A percentile compares a stretch with the other conserved stretches of the same genome.
Evolutionary conservation across 2,113 vertebrate genomes (phyloP).

Genomic region (Ictalurus furcatus): DNA sequence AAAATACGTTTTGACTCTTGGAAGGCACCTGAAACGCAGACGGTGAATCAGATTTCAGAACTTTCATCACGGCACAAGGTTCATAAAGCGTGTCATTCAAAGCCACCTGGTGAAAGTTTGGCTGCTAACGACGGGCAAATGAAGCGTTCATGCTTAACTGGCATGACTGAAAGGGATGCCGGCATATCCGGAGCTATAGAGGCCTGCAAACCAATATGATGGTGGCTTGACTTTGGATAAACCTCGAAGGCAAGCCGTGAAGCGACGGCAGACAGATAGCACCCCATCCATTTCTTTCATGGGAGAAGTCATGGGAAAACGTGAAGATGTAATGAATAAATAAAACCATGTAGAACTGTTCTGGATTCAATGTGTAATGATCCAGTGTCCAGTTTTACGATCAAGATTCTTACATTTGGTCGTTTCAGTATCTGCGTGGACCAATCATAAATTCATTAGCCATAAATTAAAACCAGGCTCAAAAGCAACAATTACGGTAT

Average conservation of each 20-base stretch:
- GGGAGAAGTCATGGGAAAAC: background rate
- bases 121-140: slow-evolving; percentile 38
- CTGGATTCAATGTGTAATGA: background rate
- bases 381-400: background rate
- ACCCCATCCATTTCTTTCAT: background rate
- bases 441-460: background rate
- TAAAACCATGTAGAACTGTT: background rate
- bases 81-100: slow-evolving; percentile 33
- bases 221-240: slow-evolving; percentile 39
- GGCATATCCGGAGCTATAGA: slow-evolving; percentile 37
- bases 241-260: slow-evolving; percentile 20
- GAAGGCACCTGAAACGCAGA: slow-evolving; percentile 5
- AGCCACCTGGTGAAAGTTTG: slow-evolving; percentile 48
- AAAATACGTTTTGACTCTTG: background rate
- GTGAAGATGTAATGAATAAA: background rate
- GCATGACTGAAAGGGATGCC: slow-evolving; percentile 48
- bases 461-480: background rate
- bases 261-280: background rate
- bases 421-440: background rate
- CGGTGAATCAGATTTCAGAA: slow-evolving; percentile 19
- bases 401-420: background rate
- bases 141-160: slow-evolving; percentile 30
- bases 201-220: slow-evolving; percentile 33
- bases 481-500: background rate
- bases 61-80: slow-evolving; percentile 32